Evolutionary conservation across 2,888 invertebrate species (phyloP).

Genomic region (Cecidostiba fungosa): DNA sequence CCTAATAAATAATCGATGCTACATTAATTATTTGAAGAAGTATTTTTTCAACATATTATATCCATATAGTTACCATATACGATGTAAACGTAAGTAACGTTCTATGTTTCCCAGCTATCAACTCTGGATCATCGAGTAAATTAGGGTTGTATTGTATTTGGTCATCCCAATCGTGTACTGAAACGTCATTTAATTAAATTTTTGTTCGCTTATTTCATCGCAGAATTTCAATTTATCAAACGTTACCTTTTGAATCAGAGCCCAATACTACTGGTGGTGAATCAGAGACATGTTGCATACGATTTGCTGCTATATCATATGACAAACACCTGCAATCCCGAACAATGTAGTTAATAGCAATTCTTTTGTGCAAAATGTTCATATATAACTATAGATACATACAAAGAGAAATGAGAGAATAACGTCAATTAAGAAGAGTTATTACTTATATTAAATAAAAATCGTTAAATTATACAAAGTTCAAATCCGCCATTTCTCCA

Average conservation of each 20-base stretch:
- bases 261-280: conserved; percentile 80
- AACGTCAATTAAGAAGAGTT: neutral
- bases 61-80: conserved; percentile 84
- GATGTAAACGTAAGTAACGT: conserved; percentile 93
- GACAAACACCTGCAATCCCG: conserved; percentile 86
- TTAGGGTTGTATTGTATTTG: conserved; percentile 90
- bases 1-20: conserved; percentile 79
- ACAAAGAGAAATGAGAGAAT: conserved; percentile 16
- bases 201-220: neutral
- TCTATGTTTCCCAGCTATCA: conserved; percentile 93
- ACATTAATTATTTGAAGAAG: neutral
- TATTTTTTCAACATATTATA: neutral
- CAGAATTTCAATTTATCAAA: neutral
- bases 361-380: no score
- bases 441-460: neutral
- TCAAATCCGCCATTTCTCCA: conserved; percentile 19
- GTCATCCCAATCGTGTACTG: conserved; percentile 78
- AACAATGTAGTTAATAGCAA: conserved; percentile 54
- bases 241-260: conserved; percentile 79
- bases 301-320: conserved; percentile 86
- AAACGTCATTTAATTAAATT: conserved; percentile 40
- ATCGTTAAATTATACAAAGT: neutral
- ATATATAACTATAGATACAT: neutral
- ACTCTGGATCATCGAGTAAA: conserved; percentile 95
- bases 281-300: conserved; percentile 81